Conservation (phyloP, 2,888 invertebrate genomes). For the Nysson spinosus region DNA sequence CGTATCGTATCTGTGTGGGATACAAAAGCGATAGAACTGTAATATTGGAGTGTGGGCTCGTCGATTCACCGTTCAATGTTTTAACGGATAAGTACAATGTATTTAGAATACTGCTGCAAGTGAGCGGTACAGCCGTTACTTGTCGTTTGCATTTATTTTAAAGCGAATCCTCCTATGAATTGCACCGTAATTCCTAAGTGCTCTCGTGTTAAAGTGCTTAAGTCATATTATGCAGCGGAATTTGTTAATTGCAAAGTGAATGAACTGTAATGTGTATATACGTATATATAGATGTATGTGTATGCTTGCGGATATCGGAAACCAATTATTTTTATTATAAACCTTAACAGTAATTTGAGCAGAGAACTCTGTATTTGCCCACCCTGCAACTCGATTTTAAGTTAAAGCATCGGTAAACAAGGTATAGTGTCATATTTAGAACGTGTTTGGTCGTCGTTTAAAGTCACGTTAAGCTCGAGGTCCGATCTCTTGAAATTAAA, state of each 20-base stretch:
- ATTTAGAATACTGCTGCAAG: slow-evolving; percentile 42
- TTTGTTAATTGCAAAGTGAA: slow-evolving; percentile 58
- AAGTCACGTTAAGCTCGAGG: slow-evolving; percentile 64
- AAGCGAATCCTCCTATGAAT: slow-evolving; percentile 45
- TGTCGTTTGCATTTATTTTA: slow-evolving; percentile 50
- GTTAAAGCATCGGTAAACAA: slow-evolving; percentile 39
- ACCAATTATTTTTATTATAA: slow-evolving; percentile 50
- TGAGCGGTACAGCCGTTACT: slow-evolving; percentile 35
- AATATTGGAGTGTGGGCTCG: no score
- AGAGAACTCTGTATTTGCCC: slow-evolving; percentile 48
- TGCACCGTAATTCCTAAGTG: slow-evolving; percentile 52
- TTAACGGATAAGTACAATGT: no score
- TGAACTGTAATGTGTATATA: slow-evolving; percentile 31
- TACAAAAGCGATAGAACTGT: slow-evolving; percentile 37
- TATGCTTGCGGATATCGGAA: slow-evolving; percentile 28
- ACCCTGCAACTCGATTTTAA: slow-evolving; percentile 39
- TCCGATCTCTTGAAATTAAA: slow-evolving; percentile 78
- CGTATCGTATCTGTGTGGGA: slow-evolving; percentile 13
- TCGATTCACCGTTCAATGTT: no score
- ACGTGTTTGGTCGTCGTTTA: slow-evolving; percentile 50
- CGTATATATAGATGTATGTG: slow-evolving; percentile 14
- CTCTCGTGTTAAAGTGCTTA: slow-evolving; percentile 68
- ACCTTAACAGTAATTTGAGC: slow-evolving; percentile 49
- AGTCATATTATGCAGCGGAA: slow-evolving; percentile 68
- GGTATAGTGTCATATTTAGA: slow-evolving; percentile 34